Conservation (phyloP, 2,113 vertebrate genomes). For the Aythya baeri region DNA sequence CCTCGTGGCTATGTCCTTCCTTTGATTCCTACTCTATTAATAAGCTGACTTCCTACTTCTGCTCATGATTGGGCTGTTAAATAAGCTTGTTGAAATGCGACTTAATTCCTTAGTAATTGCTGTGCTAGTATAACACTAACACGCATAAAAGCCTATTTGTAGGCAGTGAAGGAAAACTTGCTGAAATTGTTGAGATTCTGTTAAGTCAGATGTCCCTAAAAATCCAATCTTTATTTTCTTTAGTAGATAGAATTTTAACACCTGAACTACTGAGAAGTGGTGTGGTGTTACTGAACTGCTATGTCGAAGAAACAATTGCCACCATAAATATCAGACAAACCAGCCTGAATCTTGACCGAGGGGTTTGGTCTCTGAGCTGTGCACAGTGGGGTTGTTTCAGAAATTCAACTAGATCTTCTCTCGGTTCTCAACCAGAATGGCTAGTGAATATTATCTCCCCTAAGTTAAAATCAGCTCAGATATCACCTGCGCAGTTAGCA, state of each 20-base stretch:
- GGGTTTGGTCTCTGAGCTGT: background rate
- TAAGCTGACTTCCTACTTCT: background rate
- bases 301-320: rapidly evolving
- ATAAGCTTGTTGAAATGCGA: background rate
- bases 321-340: background rate
- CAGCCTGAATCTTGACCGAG: background rate
- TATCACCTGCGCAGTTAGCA: background rate
- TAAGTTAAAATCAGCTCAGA: background rate
- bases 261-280: background rate
- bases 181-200: background rate
- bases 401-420: background rate
- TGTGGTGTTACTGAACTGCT: background rate
- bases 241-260: background rate
- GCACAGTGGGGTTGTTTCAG: background rate
- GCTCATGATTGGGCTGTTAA: background rate
- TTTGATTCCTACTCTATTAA: background rate
- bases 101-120: background rate
- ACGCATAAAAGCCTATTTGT: background rate
- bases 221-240: background rate
- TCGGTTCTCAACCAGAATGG: background rate
- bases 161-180: background rate
- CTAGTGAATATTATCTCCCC: background rate
- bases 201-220: background rate
- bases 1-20: background rate
- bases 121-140: background rate